A percentile compares a stretch with the other conserved stretches of the same genome.
Evolutionary conservation across 2,113 vertebrate genomes (phyloP).

Genomic region (Nothocercus julius): DNA sequence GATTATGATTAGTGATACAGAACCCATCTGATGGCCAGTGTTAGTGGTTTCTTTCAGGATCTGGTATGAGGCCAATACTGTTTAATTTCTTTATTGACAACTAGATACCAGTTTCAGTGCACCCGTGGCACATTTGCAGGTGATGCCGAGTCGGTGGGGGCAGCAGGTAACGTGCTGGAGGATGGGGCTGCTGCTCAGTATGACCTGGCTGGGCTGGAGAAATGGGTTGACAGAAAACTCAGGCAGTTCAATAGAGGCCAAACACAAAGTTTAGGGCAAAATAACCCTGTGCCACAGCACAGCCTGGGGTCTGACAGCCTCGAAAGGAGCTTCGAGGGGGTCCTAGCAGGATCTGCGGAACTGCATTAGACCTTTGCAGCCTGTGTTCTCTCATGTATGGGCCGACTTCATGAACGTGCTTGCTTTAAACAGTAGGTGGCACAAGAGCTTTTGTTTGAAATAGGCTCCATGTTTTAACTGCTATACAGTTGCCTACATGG

Average conservation of each 20-base stretch:
- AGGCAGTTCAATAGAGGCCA: background rate
- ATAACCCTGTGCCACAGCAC: background rate
- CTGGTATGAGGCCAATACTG: fast-evolving
- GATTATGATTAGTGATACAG: fast-evolving
- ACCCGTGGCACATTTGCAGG: background rate
- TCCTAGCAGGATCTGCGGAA: background rate
- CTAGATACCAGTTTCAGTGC: background rate
- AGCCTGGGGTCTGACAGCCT: background rate
- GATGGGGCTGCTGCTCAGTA: background rate
- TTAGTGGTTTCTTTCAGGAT: background rate
- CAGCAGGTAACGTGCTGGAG: background rate
- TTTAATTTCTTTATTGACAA: background rate
- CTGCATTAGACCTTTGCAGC: background rate
- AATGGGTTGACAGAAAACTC: background rate
- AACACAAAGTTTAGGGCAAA: background rate
- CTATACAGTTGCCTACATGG: fast-evolving
- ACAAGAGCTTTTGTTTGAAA: background rate
- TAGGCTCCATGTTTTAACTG: background rate
- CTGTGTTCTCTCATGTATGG: fast-evolving
- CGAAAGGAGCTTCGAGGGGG: background rate
- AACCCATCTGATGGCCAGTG: fast-evolving
- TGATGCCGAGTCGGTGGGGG: fast-evolving
- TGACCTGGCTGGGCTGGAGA: background rate
- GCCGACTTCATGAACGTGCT: background rate
- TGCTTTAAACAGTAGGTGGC: constrained; percentile 59